A percentile compares a stretch with the other conserved stretches of the same genome.
phyloP scores from a whole-genome alignment of 1,140 invertebrate species.

The Apis cerana region DNA sequence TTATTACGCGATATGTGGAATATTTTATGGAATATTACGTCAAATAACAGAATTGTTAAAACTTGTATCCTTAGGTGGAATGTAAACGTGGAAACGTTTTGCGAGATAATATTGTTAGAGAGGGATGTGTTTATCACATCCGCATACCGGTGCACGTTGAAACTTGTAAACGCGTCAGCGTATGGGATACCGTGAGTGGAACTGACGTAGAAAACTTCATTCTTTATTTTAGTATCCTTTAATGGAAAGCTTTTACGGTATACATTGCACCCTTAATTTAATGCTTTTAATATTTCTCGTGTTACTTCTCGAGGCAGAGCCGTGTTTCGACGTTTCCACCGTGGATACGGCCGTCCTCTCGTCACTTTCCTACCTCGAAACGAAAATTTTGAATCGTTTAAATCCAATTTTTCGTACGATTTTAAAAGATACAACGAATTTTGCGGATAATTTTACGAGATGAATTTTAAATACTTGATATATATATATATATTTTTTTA shows the following conservation, averaged over 20 bases:
- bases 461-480: too few species aligned
- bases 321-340: neutral
- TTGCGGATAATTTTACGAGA: too few species aligned
- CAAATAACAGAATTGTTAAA: neutral
- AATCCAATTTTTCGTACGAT: too few species aligned
- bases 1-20: neutral
- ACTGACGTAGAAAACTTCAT: constrained; percentile 11
- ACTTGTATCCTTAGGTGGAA: neutral
- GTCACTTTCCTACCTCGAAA: neutral
- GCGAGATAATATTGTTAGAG: neutral
- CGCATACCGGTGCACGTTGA: neutral
- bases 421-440: too few species aligned
- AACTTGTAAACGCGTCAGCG: neutral
- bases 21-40: neutral
- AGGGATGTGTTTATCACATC: neutral
- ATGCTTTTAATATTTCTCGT: constrained; percentile 16
- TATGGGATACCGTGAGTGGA: neutral
- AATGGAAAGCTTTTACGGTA: constrained; percentile 13
- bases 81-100: neutral
- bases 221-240: constrained; percentile 5
- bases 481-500: too few species aligned
- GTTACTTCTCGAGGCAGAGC: neutral
- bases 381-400: too few species aligned
- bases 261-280: constrained; percentile 15
- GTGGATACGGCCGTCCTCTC: too few species aligned